Percentiles rank a stretch among this genome's conserved stretches.
Evolutionary conservation across 2,888 invertebrate genomes (phyloP).

Genomic region (Nephrotoma appendiculata): DNA sequence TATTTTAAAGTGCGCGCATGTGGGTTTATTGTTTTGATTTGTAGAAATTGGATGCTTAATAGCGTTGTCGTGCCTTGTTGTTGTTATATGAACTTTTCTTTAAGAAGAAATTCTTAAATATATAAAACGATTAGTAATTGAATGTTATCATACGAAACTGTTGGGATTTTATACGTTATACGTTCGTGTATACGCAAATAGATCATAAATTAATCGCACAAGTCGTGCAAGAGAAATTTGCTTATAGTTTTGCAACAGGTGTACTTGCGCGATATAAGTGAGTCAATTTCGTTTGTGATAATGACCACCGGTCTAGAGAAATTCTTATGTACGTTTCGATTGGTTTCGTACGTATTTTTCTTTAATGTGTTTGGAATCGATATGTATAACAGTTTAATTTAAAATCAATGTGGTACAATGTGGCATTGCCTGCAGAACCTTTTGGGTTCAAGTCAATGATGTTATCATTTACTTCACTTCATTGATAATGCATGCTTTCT

Average conservation of each 20-base stretch:
- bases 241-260: not conserved
- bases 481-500: too few relatives aligned
- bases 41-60: not conserved
- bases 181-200: not conserved
- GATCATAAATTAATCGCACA: not conserved
- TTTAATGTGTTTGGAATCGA: too few relatives aligned
- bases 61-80: not conserved
- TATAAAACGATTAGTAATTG: not conserved
- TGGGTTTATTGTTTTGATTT: not conserved
- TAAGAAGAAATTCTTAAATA: not conserved
- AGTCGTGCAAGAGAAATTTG: not conserved
- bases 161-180: not conserved
- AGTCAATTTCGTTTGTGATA: not conserved
- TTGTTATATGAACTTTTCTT: not conserved
- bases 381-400: too few relatives aligned
- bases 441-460: too few relatives aligned
- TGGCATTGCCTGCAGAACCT: too few relatives aligned
- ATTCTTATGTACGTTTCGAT: not conserved
- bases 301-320: not conserved
- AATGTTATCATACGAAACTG: not conserved
- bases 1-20: not conserved
- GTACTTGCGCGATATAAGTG: not conserved
- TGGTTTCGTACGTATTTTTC: not conserved
- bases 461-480: too few relatives aligned
- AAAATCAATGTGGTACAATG: too few relatives aligned